Conservation (phyloP, 2,888 invertebrate species). For the Luffia ferchaultella region DNA sequence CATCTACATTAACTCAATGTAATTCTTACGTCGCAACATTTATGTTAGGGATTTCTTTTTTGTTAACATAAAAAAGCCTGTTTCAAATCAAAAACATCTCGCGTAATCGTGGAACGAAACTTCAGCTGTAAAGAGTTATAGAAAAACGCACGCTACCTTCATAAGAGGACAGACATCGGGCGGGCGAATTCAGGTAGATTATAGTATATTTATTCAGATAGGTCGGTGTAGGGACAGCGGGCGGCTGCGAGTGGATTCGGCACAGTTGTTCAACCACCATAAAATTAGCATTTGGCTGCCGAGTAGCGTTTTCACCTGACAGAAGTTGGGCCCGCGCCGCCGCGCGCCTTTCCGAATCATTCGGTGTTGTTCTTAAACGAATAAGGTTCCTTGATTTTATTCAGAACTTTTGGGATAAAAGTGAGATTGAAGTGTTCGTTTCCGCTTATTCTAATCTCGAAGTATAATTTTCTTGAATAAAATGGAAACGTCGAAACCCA, state of each 20-base stretch:
- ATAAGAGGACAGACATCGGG: not conserved
- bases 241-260: slow-evolving; percentile 47
- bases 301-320: slow-evolving; percentile 55
- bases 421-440: slow-evolving; percentile 25
- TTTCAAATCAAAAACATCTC: no score
- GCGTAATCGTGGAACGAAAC: no score
- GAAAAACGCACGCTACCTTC: not conserved
- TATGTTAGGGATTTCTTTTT: no score
- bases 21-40: no score
- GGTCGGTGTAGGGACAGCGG: slow-evolving; percentile 25
- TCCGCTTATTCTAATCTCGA: slow-evolving; percentile 19
- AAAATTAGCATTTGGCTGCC: slow-evolving; percentile 65
- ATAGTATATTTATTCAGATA: not conserved
- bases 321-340: slow-evolving; percentile 36
- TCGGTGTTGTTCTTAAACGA: slow-evolving; percentile 45
- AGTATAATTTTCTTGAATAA: slow-evolving; percentile 1
- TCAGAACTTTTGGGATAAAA: slow-evolving; percentile 6
- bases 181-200: not conserved
- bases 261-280: slow-evolving; percentile 65
- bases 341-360: slow-evolving; percentile 48
- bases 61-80: no score
- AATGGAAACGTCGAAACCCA: not conserved
- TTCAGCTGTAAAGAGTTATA: not conserved
- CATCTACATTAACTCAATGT: no score
- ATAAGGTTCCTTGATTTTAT: slow-evolving; percentile 7